phyloP scores from a whole-genome alignment of 1,140 invertebrate genomes.

The Diuraphis noxia region DNA sequence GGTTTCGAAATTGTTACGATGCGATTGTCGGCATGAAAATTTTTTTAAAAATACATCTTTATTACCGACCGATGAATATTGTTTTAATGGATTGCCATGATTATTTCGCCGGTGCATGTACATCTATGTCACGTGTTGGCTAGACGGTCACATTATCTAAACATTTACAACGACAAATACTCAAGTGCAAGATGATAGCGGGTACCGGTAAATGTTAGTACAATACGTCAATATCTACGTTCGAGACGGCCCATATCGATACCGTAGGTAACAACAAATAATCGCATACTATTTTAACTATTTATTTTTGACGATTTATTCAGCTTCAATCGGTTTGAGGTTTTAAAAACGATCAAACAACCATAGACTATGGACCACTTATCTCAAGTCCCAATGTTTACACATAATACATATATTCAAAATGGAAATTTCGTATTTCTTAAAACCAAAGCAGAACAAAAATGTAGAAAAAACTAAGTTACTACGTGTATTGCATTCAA shows the following conservation, averaged over 20 bases:
- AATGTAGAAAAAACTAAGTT: background rate
- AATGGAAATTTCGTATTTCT: background rate
- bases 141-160: background rate
- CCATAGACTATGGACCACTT: background rate
- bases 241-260: background rate
- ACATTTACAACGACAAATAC: background rate
- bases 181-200: background rate
- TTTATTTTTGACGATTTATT: too few relatives aligned
- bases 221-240: background rate
- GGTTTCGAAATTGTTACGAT: background rate
- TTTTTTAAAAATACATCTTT: background rate
- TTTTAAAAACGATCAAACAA: too few relatives aligned
- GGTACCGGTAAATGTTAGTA: too few relatives aligned
- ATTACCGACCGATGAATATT: background rate
- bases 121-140: background rate
- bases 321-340: too few relatives aligned
- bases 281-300: background rate
- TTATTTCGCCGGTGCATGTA: background rate
- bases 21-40: background rate
- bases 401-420: background rate
- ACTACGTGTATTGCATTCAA: background rate
- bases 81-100: background rate
- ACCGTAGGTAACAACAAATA: background rate
- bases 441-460: background rate
- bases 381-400: background rate